phyloP scores from a whole-genome alignment of 37 sponge, comb jelly and placozoan species.

The Chondrilla cf. caribensis region DNA sequence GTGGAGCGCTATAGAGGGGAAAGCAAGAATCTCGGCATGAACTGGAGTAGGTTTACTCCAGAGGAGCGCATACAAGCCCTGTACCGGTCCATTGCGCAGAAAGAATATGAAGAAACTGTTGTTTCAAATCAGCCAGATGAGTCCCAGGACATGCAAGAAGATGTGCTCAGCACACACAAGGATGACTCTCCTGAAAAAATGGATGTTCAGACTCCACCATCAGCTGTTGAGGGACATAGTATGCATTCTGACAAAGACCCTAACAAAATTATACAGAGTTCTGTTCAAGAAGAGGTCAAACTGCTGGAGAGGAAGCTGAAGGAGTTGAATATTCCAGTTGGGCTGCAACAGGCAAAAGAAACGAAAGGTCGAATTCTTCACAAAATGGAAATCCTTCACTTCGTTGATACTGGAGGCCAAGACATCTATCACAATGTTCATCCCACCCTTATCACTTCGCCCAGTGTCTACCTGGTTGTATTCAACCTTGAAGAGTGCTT shows the following conservation, averaged over 20 bases:
- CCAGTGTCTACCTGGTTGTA: slow-evolving; percentile 22
- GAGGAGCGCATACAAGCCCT: not conserved
- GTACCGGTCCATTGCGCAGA: not conserved
- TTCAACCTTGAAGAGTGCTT: not conserved
- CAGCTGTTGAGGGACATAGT: too few species aligned
- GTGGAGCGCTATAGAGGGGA: not conserved
- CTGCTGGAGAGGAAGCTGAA: not conserved
- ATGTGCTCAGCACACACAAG: too few species aligned
- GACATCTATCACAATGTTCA: slow-evolving; percentile 23
- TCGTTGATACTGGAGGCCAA: slow-evolving; percentile 18
- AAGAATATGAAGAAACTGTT: not conserved
- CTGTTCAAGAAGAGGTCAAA: not conserved
- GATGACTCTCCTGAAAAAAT: too few species aligned
- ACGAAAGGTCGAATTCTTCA: not conserved
- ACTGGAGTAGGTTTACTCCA: not conserved
- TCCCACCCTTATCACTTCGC: slow-evolving; percentile 6
- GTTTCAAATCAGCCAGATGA: too few species aligned
- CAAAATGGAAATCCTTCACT: slow-evolving; percentile 3
- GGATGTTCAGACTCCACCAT: too few species aligned
- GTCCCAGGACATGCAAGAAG: too few species aligned
- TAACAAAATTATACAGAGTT: too few species aligned
- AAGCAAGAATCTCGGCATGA: not conserved
- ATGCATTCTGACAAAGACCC: too few species aligned
- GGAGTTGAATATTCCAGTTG: too few species aligned
- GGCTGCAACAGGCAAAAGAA: not conserved